Percentiles rank a stretch among this genome's conserved stretches.
Conservation (phyloP, 1,140 invertebrate species). For the Papilio helenus region DNA sequence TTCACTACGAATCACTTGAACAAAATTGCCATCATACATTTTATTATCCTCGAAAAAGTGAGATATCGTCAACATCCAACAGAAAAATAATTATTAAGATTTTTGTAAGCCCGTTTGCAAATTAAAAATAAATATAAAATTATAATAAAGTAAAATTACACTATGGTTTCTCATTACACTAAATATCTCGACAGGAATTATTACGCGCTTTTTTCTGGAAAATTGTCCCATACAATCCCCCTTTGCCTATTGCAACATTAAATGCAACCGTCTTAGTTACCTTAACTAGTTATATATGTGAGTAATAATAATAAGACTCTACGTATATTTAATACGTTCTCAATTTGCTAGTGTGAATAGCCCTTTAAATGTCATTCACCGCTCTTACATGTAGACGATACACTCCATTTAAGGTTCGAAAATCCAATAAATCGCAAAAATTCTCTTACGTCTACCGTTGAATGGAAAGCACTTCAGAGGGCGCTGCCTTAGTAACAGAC, state of each 20-base stretch:
- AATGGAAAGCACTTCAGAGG: neutral
- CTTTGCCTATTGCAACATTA: neutral
- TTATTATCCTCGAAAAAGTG: no score
- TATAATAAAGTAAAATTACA: no score
- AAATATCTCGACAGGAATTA: neutral
- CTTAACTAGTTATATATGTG: no score
- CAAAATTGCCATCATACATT: no score
- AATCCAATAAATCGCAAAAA: slow-evolving; percentile 18
- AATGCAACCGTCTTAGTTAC: no score
- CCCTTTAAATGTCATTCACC: neutral
- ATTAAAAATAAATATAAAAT: no score
- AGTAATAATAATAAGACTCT: no score
- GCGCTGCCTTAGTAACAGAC: slow-evolving; percentile 15
- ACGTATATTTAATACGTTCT: no score
- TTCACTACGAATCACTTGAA: neutral
- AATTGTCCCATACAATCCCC: neutral
- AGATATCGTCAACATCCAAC: no score
- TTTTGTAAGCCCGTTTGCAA: no score
- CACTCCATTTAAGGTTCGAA: slow-evolving; percentile 25
- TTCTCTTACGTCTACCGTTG: neutral
- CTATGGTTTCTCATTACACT: neutral
- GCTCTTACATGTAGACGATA: neutral
- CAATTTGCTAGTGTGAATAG: neutral
- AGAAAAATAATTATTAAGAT: no score
- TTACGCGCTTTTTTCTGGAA: neutral